Percentiles rank a stretch among this genome's conserved stretches.
Conservation (phyloP, 2,888 invertebrate genomes). For the Chrysolina haemoptera region DNA sequence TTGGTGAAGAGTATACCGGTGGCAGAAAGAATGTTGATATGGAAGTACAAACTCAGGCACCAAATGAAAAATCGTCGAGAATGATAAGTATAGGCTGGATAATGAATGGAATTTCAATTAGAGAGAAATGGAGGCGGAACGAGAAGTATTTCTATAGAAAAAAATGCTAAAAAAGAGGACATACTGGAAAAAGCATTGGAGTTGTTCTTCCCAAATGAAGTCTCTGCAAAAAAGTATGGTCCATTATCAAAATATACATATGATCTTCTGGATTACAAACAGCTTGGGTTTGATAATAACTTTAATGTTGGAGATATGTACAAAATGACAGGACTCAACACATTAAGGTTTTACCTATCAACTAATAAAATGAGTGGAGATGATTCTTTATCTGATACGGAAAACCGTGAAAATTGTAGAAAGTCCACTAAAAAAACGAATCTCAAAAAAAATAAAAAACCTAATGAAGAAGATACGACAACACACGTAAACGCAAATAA, state of each 20-base stretch:
- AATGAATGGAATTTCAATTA: conserved; percentile 19
- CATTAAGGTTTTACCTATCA: conserved; percentile 42
- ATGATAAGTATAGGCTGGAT: conserved; percentile 36
- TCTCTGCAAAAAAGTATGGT: conserved; percentile 27
- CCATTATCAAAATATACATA: conserved; percentile 32
- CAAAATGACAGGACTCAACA: conserved; percentile 37
- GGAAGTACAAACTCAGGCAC: conserved; percentile 14
- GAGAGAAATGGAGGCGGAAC: conserved; percentile 11
- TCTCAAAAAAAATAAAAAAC: too few species aligned
- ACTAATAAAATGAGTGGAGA: conserved; percentile 33
- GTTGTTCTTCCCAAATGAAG: conserved; percentile 34
- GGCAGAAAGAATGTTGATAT: conserved; percentile 10
- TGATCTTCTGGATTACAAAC: conserved; percentile 36
- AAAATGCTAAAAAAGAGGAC: conserved; percentile 32
- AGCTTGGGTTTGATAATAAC: conserved; percentile 33
- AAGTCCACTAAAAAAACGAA: too few species aligned
- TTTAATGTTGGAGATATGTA: conserved; percentile 40
- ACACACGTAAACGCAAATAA: not conserved
- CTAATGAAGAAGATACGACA: not conserved
- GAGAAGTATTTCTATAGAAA: conserved; percentile 17
- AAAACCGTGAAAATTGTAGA: too few species aligned
- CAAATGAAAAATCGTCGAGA: conserved; percentile 34
- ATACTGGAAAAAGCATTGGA: conserved; percentile 33
- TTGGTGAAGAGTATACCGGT: conserved; percentile 19
- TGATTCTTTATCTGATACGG: conserved; percentile 9